Conservation (phyloP, 2,797 vertebrate species). For the Arctocebus calabarensis region DNA sequence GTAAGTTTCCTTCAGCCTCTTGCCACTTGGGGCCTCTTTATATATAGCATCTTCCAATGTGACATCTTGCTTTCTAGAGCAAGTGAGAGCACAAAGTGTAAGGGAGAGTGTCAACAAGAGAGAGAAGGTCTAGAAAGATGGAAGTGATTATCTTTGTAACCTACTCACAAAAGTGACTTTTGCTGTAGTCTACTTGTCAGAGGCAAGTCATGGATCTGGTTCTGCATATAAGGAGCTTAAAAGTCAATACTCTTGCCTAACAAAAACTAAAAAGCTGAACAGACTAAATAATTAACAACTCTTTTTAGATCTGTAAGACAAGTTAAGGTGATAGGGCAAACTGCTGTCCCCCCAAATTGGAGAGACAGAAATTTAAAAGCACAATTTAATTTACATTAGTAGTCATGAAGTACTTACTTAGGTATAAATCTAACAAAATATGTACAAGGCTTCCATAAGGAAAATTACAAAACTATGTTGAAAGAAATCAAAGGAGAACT, state of each 20-base stretch:
- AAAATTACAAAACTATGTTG: not conserved
- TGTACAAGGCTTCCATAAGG: not conserved
- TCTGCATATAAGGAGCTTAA: not conserved
- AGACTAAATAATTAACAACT: not conserved
- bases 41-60: not conserved
- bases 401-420: not conserved
- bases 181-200: not conserved
- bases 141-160: not conserved
- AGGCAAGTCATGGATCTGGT: not conserved
- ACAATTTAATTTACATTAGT: not conserved
- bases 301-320: not conserved
- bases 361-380: not conserved
- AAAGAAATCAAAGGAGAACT: not conserved
- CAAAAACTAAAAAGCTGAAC: not conserved
- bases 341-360: not conserved
- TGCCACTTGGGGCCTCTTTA: not conserved
- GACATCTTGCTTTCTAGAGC: not conserved
- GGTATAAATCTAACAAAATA: not conserved
- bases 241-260: not conserved
- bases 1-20: not conserved
- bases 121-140: not conserved
- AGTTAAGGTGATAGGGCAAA: not conserved
- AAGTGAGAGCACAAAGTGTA: not conserved
- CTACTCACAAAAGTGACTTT: not conserved
- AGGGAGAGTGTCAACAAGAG: not conserved